Conservation (phyloP, 2,888 invertebrate species). For the Sphaerophoria taeniata region DNA sequence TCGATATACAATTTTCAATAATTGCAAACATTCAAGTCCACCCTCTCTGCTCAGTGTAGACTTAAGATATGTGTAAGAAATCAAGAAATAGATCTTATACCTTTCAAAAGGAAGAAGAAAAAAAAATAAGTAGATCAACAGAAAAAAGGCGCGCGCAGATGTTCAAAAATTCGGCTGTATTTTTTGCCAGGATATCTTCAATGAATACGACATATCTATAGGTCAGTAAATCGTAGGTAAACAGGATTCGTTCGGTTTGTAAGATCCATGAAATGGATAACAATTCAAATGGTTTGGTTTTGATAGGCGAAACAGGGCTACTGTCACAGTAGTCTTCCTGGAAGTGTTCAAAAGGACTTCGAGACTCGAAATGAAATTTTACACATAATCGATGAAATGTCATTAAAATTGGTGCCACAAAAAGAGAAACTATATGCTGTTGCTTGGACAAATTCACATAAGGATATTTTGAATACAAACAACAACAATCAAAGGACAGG, state of each 20-base stretch:
- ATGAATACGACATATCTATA: slow-evolving; percentile 1
- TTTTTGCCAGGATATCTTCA: slow-evolving; percentile 9
- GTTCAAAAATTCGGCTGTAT: slow-evolving; percentile 25
- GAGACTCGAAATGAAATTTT: slow-evolving; percentile 40
- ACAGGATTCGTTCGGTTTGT: slow-evolving; percentile 30
- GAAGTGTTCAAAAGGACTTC: neutral
- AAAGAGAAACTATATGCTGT: slow-evolving; percentile 1
- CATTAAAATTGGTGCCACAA: neutral
- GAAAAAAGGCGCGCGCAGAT: slow-evolving; percentile 69
- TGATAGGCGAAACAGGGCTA: slow-evolving; percentile 40
- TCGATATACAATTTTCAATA: slow-evolving; percentile 20
- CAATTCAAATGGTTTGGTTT: slow-evolving; percentile 17
- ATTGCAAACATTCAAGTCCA: slow-evolving; percentile 51
- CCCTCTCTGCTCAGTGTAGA: slow-evolving; percentile 47
- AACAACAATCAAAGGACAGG: too few relatives aligned
- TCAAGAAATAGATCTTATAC: slow-evolving; percentile 25
- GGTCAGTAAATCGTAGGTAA: slow-evolving; percentile 59
- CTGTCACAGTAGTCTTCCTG: neutral
- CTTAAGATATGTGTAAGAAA: slow-evolving; percentile 23
- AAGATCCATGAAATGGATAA: slow-evolving; percentile 4
- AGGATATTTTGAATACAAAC: too few relatives aligned
- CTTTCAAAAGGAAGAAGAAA: slow-evolving; percentile 1
- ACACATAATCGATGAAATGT: slow-evolving; percentile 45
- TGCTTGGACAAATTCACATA: neutral
- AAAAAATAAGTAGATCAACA: slow-evolving; percentile 48